phyloP scores from a whole-genome alignment of 2,888 invertebrate species.

The Crossocerus cetratus region DNA sequence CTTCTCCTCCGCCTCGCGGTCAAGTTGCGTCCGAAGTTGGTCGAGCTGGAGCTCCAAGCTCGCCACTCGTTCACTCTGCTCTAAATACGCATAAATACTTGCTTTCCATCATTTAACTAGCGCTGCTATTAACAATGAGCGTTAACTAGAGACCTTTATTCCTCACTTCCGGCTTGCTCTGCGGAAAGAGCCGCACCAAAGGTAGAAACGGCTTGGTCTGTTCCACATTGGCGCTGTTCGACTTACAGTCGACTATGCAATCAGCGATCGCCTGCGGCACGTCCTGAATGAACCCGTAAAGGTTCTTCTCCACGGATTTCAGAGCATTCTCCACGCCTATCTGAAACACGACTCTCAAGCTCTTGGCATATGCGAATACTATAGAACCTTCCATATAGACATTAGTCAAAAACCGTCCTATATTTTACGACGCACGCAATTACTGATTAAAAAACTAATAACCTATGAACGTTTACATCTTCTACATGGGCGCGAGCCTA shows the following conservation, averaged over 20 bases:
- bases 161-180: slow-evolving; percentile 3
- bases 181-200: slow-evolving; percentile 8
- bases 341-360: too few species aligned
- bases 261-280: slow-evolving; percentile 23
- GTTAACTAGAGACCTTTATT: slow-evolving; percentile 15
- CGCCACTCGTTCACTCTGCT: slow-evolving; percentile 32
- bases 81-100: slow-evolving; percentile 9
- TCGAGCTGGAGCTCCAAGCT: slow-evolving; percentile 52
- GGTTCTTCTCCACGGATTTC: slow-evolving; percentile 19
- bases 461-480: too few species aligned
- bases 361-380: too few species aligned
- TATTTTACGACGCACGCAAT: too few species aligned
- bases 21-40: slow-evolving; percentile 51
- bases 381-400: too few species aligned
- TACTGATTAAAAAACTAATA: too few species aligned
- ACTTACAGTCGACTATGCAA: slow-evolving; percentile 37
- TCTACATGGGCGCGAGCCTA: too few species aligned
- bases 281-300: slow-evolving; percentile 41
- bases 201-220: slow-evolving; percentile 14
- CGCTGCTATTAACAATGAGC: not conserved
- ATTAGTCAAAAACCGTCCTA: too few species aligned
- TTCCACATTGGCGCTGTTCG: slow-evolving; percentile 25
- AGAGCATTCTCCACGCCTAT: slow-evolving; percentile 37
- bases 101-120: not conserved
- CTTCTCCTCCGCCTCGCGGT: slow-evolving; percentile 44